These are phyloP conservation scores for Myiotriccus ornatus DNA, from an alignment of 2,797 vertebrate genomes.

Conservation along the genomic window DNA sequence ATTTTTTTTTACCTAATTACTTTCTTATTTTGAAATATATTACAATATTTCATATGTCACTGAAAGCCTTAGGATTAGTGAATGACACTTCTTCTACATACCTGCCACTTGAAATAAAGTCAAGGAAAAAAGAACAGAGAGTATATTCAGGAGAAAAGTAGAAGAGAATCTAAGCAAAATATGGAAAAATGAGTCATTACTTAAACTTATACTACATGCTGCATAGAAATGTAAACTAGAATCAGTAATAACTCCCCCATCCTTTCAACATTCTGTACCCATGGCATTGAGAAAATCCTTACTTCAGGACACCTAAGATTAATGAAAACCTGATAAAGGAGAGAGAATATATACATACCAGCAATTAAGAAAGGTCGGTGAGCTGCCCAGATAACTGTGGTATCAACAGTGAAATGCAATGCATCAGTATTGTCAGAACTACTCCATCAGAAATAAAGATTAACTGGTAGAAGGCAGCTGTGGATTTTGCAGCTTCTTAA, in stretches of 20 bases:
- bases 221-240: not conserved
- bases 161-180: not conserved
- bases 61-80: not conserved
- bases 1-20: not conserved
- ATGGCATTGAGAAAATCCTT: not conserved
- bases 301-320: not conserved
- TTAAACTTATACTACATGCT: not conserved
- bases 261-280: not conserved
- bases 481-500: not conserved
- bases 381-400: not conserved
- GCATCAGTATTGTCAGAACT: not conserved
- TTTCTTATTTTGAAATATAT: not conserved
- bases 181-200: not conserved
- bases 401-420: not conserved
- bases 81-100: not conserved
- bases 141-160: not conserved
- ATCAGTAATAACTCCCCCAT: not conserved
- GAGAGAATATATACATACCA: not conserved
- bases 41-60: not conserved
- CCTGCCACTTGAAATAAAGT: not conserved
- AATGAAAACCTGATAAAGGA: not conserved
- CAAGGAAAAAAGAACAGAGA: not conserved
- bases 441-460: not conserved
- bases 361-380: not conserved
- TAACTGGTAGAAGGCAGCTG: not conserved